phyloP scores from a whole-genome alignment of 2,888 invertebrate species.

The Chrysina gloriosa region DNA sequence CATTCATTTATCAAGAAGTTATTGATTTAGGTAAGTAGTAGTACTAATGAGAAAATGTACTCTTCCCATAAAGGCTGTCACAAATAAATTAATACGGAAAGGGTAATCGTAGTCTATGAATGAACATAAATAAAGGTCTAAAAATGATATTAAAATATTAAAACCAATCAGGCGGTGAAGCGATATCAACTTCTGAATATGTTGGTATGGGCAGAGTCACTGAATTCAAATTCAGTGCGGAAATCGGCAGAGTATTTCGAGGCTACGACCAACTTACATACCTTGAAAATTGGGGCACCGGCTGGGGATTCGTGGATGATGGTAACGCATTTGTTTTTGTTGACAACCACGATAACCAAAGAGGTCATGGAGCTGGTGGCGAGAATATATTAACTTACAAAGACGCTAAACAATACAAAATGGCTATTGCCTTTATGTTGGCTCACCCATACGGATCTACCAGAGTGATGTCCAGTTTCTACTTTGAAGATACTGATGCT shows the following conservation, averaged over 20 bases:
- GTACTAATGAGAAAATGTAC: too few relatives aligned
- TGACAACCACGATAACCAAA: conserved; percentile 80
- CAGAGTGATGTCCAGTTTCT: conserved; percentile 88
- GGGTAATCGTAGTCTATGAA: too few relatives aligned
- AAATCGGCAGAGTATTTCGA: conserved; percentile 70
- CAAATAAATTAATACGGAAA: too few relatives aligned
- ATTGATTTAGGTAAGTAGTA: conserved; percentile 70
- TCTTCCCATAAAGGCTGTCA: too few relatives aligned
- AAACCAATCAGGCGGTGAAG: too few relatives aligned
- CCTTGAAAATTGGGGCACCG: conserved; percentile 73
- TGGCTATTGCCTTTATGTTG: conserved; percentile 88
- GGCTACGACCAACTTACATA: conserved; percentile 74
- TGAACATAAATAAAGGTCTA: too few relatives aligned
- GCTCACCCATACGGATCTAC: conserved; percentile 86
- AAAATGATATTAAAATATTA: too few relatives aligned
- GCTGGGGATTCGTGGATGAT: conserved; percentile 74
- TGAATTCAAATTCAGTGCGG: conserved; percentile 75
- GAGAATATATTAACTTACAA: conserved; percentile 75
- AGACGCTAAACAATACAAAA: conserved; percentile 73
- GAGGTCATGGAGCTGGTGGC: conserved; percentile 66
- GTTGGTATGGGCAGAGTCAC: conserved; percentile 72
- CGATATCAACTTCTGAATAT: too few relatives aligned
- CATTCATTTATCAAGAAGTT: conserved; percentile 82
- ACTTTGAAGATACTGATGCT: conserved; percentile 71
- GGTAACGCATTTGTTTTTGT: conserved; percentile 57